Conservation (phyloP, 2,797 vertebrate genomes). For the Micromesistius poutassou region DNA sequence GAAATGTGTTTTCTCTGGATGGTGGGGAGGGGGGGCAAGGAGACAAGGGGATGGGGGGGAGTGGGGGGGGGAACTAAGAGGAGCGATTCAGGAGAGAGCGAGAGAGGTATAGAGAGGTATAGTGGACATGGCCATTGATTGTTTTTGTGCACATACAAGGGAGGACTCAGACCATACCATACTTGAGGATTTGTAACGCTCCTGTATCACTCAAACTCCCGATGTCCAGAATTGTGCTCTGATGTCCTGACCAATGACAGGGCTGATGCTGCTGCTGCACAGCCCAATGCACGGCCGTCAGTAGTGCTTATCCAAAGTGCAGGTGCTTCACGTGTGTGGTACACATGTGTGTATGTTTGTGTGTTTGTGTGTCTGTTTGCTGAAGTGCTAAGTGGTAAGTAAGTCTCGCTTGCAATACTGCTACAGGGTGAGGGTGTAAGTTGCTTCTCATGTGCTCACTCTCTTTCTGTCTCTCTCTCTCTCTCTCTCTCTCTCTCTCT, state of each 20-base stretch:
- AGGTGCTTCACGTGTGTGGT: too few relatives aligned
- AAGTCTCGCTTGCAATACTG: too few relatives aligned
- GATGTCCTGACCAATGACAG: not conserved
- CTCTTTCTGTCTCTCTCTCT: too few relatives aligned
- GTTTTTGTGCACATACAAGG: not conserved
- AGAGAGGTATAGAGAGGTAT: conserved; percentile 49
- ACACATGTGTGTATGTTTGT: not conserved
- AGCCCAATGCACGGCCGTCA: too few relatives aligned
- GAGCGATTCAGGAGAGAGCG: conserved; percentile 33
- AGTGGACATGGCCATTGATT: conserved; percentile 21
- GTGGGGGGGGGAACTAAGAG: not conserved
- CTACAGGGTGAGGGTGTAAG: too few relatives aligned
- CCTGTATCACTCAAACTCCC: not conserved
- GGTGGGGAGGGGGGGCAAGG: conserved; percentile 54
- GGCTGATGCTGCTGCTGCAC: too few relatives aligned
- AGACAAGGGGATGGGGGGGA: too few relatives aligned
- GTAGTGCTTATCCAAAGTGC: too few relatives aligned
- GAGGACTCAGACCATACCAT: not conserved
- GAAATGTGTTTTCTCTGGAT: conserved; percentile 89
- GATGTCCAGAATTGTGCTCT: not conserved
- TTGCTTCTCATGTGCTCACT: too few relatives aligned
- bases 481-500: too few relatives aligned
- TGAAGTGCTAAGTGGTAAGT: not conserved
- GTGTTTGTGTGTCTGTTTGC: not conserved
- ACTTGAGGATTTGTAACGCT: not conserved